These are phyloP conservation scores for Baryphthengus martii DNA, from an alignment of 2,113 vertebrate species.

Conservation along the genomic window DNA sequence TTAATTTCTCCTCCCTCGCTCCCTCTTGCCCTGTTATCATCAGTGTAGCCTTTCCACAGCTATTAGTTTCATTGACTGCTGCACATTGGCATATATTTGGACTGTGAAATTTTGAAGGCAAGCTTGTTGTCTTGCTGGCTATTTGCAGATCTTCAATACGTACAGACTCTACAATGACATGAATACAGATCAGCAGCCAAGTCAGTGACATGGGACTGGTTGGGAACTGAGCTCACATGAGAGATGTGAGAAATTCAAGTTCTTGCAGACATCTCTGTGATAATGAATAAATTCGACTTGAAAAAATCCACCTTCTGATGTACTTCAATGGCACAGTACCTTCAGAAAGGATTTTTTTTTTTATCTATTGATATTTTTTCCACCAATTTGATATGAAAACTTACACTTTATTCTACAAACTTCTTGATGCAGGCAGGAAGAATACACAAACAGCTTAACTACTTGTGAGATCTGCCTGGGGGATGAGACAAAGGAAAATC, in stretches of 20 bases:
- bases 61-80: background rate
- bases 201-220: background rate
- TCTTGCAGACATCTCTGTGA: background rate
- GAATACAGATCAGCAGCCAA: background rate
- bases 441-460: background rate
- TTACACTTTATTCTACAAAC: background rate
- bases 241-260: background rate
- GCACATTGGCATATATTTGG: background rate
- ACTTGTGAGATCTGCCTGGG: background rate
- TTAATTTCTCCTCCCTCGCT: background rate
- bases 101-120: background rate
- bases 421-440: background rate
- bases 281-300: background rate
- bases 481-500: background rate
- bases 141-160: background rate
- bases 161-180: background rate
- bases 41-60: background rate
- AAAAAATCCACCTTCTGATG: background rate
- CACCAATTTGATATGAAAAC: background rate
- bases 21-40: background rate
- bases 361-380: background rate
- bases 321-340: background rate
- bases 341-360: background rate
- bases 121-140: background rate
- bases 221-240: background rate